phyloP scores from a whole-genome alignment of 2,888 invertebrate genomes.

The Dexiosoma caninum region DNA sequence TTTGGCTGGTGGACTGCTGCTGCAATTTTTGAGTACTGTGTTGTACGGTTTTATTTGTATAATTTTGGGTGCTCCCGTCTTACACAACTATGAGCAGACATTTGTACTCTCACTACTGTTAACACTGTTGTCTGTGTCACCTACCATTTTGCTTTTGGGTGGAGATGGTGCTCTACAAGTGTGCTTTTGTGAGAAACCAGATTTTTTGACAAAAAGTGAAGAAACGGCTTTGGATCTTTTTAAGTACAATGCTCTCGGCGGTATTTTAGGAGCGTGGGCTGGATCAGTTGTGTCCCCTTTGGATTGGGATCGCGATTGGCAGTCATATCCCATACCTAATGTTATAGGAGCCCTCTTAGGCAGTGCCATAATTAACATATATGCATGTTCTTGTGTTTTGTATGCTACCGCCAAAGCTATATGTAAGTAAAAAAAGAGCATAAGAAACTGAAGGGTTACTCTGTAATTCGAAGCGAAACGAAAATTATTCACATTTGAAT shows the following conservation, averaged over 20 bases:
- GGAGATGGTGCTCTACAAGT: slow-evolving; percentile 76
- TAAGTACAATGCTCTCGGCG: slow-evolving; percentile 76
- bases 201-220: slow-evolving; percentile 75
- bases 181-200: slow-evolving; percentile 76
- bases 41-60: slow-evolving; percentile 76
- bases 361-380: slow-evolving; percentile 79
- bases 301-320: slow-evolving; percentile 93
- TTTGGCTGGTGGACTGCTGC: slow-evolving; percentile 70
- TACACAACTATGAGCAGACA: slow-evolving; percentile 76
- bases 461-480: no score
- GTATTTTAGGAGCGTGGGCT: slow-evolving; percentile 85
- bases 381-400: slow-evolving; percentile 74
- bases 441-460: slow-evolving; percentile 9
- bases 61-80: slow-evolving; percentile 77
- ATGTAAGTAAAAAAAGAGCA: slow-evolving; percentile 72
- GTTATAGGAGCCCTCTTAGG: slow-evolving; percentile 82
- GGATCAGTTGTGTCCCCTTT: slow-evolving; percentile 89
- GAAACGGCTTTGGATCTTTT: slow-evolving; percentile 75
- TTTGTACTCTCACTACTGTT: slow-evolving; percentile 75
- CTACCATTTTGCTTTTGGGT: slow-evolving; percentile 76
- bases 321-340: slow-evolving; percentile 85
- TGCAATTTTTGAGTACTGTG: slow-evolving; percentile 74
- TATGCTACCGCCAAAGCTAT: slow-evolving; percentile 74
- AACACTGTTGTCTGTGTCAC: slow-evolving; percentile 76
- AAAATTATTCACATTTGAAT: slow-evolving; percentile 27